Evolutionary conservation across 2,888 invertebrate species (phyloP).

Genomic region (Rapana venosa): DNA sequence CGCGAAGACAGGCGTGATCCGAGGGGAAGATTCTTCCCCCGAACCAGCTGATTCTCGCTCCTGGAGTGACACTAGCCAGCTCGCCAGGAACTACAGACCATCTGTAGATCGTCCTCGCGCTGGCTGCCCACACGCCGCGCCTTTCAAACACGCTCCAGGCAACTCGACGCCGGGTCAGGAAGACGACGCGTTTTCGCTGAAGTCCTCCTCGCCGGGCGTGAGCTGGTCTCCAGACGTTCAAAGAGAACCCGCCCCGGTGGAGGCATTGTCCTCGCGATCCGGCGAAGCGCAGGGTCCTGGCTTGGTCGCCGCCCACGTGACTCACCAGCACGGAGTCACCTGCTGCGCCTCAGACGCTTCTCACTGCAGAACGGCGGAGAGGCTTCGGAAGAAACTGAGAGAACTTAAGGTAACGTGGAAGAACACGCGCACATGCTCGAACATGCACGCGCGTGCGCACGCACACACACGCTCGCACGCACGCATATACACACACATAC

Average conservation of each 20-base stretch:
- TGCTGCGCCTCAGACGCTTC: neutral
- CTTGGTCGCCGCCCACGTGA: no score
- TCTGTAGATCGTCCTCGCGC: neutral
- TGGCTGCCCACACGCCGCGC: neutral
- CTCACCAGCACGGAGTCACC: neutral
- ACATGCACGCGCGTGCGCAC: no score
- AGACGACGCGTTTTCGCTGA: neutral
- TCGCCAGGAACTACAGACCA: neutral
- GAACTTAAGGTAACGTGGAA: conserved; percentile 19
- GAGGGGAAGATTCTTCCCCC: neutral
- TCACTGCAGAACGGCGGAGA: neutral
- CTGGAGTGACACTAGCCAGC: neutral
- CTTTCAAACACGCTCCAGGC: neutral
- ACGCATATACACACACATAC: no score
- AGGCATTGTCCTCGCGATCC: neutral
- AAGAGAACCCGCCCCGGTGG: neutral
- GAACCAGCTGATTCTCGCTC: neutral
- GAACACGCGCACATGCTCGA: no score
- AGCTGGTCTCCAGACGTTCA: neutral
- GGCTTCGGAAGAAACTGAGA: neutral
- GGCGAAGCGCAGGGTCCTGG: no score
- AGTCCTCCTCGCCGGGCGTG: no score
- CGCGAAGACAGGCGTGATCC: neutral
- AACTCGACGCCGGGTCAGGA: neutral
- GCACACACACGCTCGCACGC: no score